A percentile compares a stretch with the other conserved stretches of the same genome.
Evolutionary conservation across 37 sponge, comb jelly and placozoan species (phyloP).

Genomic region (Amphimedon queenslandica): DNA sequence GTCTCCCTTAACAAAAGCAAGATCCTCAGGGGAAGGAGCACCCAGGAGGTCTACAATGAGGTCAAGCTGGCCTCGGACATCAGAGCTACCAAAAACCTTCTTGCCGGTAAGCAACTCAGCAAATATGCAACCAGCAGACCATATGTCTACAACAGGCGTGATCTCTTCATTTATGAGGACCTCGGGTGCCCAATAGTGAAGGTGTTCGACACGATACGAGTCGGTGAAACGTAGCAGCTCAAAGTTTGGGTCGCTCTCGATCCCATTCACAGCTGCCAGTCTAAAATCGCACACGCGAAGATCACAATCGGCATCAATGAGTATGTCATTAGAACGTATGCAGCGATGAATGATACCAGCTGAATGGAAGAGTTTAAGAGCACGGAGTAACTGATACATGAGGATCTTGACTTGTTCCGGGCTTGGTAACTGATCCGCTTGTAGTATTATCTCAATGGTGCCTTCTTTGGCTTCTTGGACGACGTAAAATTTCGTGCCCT

Average conservation of each 20-base stretch:
- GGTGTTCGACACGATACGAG: constrained; percentile 66
- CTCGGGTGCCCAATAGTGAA: constrained; percentile 98
- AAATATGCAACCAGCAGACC: constrained; percentile 99
- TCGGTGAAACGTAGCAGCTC: constrained; percentile 89
- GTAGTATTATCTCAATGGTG: not conserved
- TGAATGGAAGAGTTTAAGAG: constrained; percentile 89
- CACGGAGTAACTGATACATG: constrained; percentile 94
- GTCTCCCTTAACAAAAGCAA: constrained; percentile 60
- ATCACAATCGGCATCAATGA: constrained; percentile 94
- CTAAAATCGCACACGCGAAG: constrained; percentile 95
- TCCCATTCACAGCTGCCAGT: constrained; percentile 70
- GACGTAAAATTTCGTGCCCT: not conserved
- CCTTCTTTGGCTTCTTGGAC: not conserved
- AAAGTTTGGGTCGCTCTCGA: constrained; percentile 22
- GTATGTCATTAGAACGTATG: constrained; percentile 82
- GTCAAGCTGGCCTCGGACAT: constrained; percentile 88
- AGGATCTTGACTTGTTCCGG: constrained; percentile 88
- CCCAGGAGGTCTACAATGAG: constrained; percentile 88
- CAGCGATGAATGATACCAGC: constrained; percentile 84
- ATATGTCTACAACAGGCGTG: constrained; percentile 75
- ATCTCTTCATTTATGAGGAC: constrained; percentile 20
- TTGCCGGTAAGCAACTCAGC: constrained; percentile 93
- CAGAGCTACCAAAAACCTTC: constrained; percentile 84
- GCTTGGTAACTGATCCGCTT: not conserved
- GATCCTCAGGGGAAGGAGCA: constrained; percentile 53